phyloP scores from a whole-genome alignment of 2,113 vertebrate species.

The Rhizomys pruinosus region DNA sequence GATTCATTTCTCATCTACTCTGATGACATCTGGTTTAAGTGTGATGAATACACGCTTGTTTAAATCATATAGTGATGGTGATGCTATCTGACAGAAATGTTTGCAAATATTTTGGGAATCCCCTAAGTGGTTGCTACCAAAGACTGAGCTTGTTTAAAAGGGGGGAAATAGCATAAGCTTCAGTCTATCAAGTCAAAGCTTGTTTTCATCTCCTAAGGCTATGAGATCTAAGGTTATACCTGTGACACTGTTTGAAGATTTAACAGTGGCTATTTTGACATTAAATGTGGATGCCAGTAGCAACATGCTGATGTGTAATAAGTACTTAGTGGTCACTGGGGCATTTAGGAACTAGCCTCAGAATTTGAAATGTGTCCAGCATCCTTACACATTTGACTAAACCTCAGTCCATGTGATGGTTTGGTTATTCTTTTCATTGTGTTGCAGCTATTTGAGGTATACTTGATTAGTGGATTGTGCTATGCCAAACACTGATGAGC shows the following conservation, averaged over 20 bases:
- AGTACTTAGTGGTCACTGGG: conserved; percentile 12
- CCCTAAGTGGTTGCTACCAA: conserved; percentile 66
- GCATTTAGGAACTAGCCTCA: conserved; percentile 24
- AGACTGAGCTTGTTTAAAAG: conserved; percentile 49
- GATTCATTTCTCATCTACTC: conserved; percentile 72
- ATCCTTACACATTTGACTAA: neutral
- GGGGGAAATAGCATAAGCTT: conserved; percentile 22
- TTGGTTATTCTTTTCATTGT: conserved; percentile 47
- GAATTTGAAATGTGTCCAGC: conserved; percentile 7
- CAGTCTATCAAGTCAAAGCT: conserved; percentile 34
- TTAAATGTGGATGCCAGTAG: conserved; percentile 15
- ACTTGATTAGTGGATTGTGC: conserved; percentile 36
- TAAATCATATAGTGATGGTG: conserved; percentile 67
- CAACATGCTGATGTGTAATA: conserved; percentile 13
- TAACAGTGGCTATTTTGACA: conserved; percentile 40
- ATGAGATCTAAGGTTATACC: neutral
- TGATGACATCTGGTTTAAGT: conserved; percentile 79
- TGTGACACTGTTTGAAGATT: conserved; percentile 23
- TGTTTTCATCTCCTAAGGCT: conserved; percentile 23
- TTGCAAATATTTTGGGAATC: conserved; percentile 69
- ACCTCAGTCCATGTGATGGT: neutral
- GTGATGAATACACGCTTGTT: conserved; percentile 82
- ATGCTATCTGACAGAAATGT: conserved; percentile 67
- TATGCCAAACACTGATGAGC: neutral
- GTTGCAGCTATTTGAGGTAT: conserved; percentile 47